phyloP scores from a whole-genome alignment of 1,140 invertebrate species.

The Aphelinus atriplicis region DNA sequence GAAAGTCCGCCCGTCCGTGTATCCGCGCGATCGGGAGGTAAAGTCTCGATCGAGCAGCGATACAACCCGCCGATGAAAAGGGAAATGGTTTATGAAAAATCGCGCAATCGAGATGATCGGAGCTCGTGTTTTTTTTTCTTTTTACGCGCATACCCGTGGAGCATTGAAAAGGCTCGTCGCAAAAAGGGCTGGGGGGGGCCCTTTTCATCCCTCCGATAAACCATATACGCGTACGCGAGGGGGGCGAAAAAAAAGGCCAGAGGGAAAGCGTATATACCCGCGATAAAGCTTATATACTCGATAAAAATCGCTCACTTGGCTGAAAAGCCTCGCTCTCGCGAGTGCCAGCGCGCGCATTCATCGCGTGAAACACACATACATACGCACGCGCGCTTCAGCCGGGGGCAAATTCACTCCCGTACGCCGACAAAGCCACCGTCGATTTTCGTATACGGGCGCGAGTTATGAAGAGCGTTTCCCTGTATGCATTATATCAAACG shows the following conservation, averaged over 20 bases:
- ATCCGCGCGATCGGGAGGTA: not conserved
- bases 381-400: too few relatives aligned
- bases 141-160: conserved; percentile 14
- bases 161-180: conserved; percentile 24
- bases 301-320: conserved; percentile 54
- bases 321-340: not conserved
- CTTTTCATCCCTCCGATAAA: conserved; percentile 56
- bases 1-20: not conserved
- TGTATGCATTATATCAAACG: too few relatives aligned
- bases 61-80: not conserved
- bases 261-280: conserved; percentile 45
- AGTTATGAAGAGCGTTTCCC: conserved; percentile 5
- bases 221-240: not conserved
- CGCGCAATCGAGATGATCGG: conserved; percentile 3
- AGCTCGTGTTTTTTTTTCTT: not conserved
- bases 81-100: conserved; percentile 38
- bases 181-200: conserved; percentile 36
- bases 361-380: too few relatives aligned
- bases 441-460: too few relatives aligned
- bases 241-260: conserved; percentile 40
- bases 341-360: too few relatives aligned
- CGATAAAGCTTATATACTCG: conserved; percentile 48
- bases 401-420: too few relatives aligned
- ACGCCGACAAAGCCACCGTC: too few relatives aligned
- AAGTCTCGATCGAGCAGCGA: conserved; percentile 13